Percentiles rank a stretch among this genome's conserved stretches.
These are phyloP conservation scores for Acipenser ruthenus DNA, from an alignment of 2,797 vertebrate genomes.

Conservation along the genomic window DNA sequence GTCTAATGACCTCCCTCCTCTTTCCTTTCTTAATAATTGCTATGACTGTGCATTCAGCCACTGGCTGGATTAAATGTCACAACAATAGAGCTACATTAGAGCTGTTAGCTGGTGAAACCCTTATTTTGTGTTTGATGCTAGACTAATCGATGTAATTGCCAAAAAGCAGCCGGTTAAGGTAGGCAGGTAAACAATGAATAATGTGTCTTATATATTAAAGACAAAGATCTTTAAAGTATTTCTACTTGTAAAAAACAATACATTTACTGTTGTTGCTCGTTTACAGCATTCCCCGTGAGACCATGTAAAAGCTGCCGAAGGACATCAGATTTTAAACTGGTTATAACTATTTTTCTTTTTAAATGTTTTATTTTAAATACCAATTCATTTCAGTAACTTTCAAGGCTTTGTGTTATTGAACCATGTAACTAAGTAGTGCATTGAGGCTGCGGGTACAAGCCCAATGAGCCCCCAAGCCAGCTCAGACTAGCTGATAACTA, in stretches of 20 bases:
- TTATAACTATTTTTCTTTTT: too few species aligned
- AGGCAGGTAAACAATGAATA: neutral
- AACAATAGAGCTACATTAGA: constrained; percentile 14
- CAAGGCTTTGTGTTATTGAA: too few species aligned
- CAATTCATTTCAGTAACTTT: too few species aligned
- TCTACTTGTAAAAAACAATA: neutral
- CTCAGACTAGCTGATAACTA: too few species aligned
- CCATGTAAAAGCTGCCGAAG: too few species aligned
- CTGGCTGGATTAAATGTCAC: constrained; percentile 27
- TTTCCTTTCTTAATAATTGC: constrained; percentile 26
- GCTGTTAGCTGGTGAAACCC: constrained; percentile 2
- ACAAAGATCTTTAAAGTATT: neutral
- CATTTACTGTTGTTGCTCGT: neutral
- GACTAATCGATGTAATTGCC: neutral
- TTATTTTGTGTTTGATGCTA: neutral
- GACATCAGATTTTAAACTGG: too few species aligned
- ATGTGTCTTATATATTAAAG: neutral
- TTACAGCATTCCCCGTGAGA: too few species aligned
- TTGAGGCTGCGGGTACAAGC: too few species aligned
- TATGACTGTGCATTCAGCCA: constrained; percentile 23
- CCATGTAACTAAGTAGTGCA: too few species aligned
- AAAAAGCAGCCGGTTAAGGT: neutral
- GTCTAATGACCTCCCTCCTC: constrained; percentile 23
- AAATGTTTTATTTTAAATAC: too few species aligned
- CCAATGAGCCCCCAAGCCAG: too few species aligned